Evolutionary conservation across 2,888 invertebrate genomes (phyloP).

Genomic region (Augochlorella aurata): DNA sequence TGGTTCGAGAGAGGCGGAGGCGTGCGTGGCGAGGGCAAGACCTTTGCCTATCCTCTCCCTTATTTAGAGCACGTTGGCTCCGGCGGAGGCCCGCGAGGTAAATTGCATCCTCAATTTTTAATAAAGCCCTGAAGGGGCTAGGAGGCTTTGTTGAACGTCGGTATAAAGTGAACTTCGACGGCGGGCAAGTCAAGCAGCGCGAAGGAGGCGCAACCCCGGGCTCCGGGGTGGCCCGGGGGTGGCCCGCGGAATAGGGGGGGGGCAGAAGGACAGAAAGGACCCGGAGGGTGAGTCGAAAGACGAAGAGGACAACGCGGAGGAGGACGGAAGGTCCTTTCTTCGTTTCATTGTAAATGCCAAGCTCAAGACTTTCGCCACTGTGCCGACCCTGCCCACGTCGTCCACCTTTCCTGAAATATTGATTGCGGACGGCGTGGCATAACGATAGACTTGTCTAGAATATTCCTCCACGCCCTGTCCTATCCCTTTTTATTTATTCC

Average conservation of each 20-base stretch:
- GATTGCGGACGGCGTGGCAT: conserved; percentile 73
- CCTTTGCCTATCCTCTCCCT: conserved; percentile 71
- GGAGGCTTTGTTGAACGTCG: conserved; percentile 76
- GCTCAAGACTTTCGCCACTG: conserved; percentile 64
- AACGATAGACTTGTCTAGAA: conserved; percentile 71
- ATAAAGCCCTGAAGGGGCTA: conserved; percentile 75
- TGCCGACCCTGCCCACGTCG: conserved; percentile 59
- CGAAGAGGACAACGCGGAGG: conserved; percentile 50
- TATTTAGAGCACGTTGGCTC: conserved; percentile 76
- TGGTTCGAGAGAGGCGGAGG: conserved; percentile 10
- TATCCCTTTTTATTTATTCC: conserved; percentile 35
- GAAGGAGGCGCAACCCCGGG: conserved; percentile 19
- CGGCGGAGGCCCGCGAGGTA: conserved; percentile 72
- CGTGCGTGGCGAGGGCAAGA: conserved; percentile 44
- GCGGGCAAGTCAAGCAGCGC: conserved; percentile 74
- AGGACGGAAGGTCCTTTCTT: conserved; percentile 68
- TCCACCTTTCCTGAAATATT: conserved; percentile 77
- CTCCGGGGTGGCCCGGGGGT: not conserved
- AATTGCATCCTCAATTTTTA: conserved; percentile 81
- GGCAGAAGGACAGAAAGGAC: conserved; percentile 12
- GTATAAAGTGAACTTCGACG: conserved; percentile 78
- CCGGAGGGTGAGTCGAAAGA: conserved; percentile 25
- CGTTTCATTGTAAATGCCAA: conserved; percentile 75
- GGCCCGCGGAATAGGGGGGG: not conserved
- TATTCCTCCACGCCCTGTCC: conserved; percentile 46